A percentile compares a stretch with the other conserved stretches of the same genome.
phyloP scores from a whole-genome alignment of 2,113 vertebrate genomes.

The Oreochromis spilurus region DNA sequence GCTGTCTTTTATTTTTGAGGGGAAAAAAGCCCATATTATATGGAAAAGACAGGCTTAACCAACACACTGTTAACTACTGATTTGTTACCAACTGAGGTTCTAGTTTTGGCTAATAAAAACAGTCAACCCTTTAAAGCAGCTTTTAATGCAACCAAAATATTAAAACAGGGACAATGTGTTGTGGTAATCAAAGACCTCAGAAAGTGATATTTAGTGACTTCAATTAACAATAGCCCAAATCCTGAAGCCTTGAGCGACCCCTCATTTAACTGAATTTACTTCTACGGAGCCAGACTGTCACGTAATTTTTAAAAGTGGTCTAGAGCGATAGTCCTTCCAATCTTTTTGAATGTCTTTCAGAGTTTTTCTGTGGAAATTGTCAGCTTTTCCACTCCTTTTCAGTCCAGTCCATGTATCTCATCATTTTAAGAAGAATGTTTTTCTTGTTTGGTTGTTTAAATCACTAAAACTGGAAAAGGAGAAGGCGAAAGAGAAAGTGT shows the following conservation, averaged over 20 bases:
- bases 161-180: background rate
- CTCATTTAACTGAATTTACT: background rate
- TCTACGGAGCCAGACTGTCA: background rate
- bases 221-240: background rate
- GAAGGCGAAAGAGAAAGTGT: background rate
- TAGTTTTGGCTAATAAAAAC: background rate
- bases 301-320: background rate
- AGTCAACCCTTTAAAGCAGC: background rate
- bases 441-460: background rate
- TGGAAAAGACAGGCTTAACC: background rate
- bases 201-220: background rate
- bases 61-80: background rate
- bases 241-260: background rate
- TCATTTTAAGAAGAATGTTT: background rate
- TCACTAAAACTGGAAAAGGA: background rate
- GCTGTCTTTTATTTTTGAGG: background rate
- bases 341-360: background rate
- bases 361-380: background rate
- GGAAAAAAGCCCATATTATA: rapidly evolving
- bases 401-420: background rate
- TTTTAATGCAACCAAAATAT: background rate
- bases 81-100: background rate
- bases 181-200: background rate
- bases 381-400: background rate
- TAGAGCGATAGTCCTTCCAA: background rate